Evolutionary conservation across 2,888 invertebrate genomes (phyloP).

Genomic region (Kuschelorhynchus macadamiae): DNA sequence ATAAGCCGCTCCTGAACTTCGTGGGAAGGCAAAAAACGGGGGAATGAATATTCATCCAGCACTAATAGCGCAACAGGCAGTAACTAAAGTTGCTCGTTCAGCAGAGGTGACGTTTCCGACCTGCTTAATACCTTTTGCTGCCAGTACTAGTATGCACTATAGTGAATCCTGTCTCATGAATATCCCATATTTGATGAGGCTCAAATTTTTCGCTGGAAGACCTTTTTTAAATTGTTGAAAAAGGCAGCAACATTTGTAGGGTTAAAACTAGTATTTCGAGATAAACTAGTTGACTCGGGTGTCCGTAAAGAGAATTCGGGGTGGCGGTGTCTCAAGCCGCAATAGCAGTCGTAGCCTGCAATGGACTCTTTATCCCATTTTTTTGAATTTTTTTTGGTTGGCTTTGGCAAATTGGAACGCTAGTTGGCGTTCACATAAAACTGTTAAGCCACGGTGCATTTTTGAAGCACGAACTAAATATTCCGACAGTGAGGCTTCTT

Average conservation of each 20-base stretch:
- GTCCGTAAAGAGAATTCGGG: slow-evolving; percentile 27
- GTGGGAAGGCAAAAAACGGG: slow-evolving; percentile 59
- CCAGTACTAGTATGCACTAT: slow-evolving; percentile 63
- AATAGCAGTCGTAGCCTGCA: no score
- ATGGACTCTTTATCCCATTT: background rate
- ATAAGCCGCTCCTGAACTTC: slow-evolving; percentile 44
- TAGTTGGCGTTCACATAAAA: slow-evolving; percentile 18
- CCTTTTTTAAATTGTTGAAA: slow-evolving; percentile 55
- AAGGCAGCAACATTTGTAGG: slow-evolving; percentile 49
- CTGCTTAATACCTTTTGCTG: slow-evolving; percentile 62
- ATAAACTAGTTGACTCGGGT: slow-evolving; percentile 57
- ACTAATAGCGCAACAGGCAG: slow-evolving; percentile 60
- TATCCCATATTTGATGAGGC: slow-evolving; percentile 57
- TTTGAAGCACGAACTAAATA: no score
- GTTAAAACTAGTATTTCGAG: slow-evolving; percentile 58
- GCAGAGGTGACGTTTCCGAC: slow-evolving; percentile 62
- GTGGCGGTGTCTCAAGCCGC: no score
- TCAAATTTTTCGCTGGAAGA: slow-evolving; percentile 27
- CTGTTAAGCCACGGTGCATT: slow-evolving; percentile 23
- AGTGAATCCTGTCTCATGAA: slow-evolving; percentile 63
- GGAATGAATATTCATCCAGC: slow-evolving; percentile 63
- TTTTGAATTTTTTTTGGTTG: slow-evolving; percentile 23
- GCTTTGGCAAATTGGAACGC: slow-evolving; percentile 26
- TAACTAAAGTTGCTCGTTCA: slow-evolving; percentile 63
- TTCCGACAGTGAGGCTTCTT: slow-evolving; percentile 17